phyloP scores from a whole-genome alignment of 1,140 invertebrate genomes.

The Dinothrombium tinctorium region DNA sequence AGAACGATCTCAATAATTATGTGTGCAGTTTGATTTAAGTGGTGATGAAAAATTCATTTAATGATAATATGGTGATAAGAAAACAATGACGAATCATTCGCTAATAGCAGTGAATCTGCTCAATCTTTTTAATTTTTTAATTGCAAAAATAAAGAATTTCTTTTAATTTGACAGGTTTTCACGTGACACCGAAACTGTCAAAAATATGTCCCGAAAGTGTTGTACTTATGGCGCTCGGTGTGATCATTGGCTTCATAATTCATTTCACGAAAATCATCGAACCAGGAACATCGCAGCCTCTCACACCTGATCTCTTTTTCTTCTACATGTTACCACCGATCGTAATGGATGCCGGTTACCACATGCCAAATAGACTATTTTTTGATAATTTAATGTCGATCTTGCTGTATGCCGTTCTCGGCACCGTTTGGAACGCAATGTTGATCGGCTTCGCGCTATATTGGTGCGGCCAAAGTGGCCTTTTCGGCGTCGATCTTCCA shows the following conservation, averaged over 20 bases:
- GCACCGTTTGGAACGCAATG: constrained; percentile 87
- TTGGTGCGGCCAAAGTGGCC: constrained; percentile 50
- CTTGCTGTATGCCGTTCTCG: constrained; percentile 76
- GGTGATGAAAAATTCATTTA: too few species aligned
- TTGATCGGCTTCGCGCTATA: constrained; percentile 73
- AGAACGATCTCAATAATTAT: too few species aligned
- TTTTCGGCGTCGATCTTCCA: constrained; percentile 44
- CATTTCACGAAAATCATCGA: too few species aligned
- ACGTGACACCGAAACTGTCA: constrained; percentile 66
- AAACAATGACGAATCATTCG: too few species aligned
- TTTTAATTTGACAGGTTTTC: constrained; percentile 40
- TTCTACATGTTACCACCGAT: constrained; percentile 88
- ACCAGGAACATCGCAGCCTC: constrained; percentile 32
- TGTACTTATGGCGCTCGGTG: constrained; percentile 79
- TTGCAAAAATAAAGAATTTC: too few species aligned
- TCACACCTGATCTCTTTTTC: constrained; percentile 84
- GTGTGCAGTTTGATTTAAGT: too few species aligned
- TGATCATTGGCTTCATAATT: constrained; percentile 49
- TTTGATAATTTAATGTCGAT: constrained; percentile 93
- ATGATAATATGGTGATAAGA: too few species aligned
- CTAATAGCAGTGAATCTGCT: too few species aligned
- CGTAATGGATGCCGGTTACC: constrained; percentile 90
- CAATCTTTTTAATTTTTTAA: too few species aligned
- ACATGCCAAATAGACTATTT: constrained; percentile 85
- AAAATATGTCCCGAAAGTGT: constrained; percentile 86